A percentile compares a stretch with the other conserved stretches of the same genome.
Evolutionary conservation across 1,140 invertebrate genomes (phyloP).

Genomic region (Zophobas atratus): DNA sequence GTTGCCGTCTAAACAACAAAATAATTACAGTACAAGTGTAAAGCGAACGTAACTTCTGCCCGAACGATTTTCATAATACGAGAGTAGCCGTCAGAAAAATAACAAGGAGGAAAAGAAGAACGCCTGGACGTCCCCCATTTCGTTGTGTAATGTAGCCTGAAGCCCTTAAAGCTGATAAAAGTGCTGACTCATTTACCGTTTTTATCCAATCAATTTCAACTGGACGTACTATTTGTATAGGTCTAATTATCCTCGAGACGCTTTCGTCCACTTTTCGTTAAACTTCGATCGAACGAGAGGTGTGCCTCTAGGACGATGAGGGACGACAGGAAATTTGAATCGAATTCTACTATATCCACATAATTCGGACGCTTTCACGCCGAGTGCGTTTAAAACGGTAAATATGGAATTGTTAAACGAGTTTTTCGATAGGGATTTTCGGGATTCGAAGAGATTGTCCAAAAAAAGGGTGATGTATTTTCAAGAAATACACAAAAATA

Average conservation of each 20-base stretch:
- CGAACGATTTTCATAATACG: slow-evolving; percentile 15
- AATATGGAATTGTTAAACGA: slow-evolving; percentile 18
- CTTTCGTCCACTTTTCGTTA: slow-evolving; percentile 25
- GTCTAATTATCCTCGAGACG: slow-evolving; percentile 45
- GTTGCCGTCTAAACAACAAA: slow-evolving; percentile 22
- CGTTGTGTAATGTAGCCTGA: slow-evolving; percentile 34
- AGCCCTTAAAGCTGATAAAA: slow-evolving; percentile 39
- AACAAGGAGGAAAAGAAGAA: slow-evolving; percentile 12
- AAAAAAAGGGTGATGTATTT: too few relatives aligned
- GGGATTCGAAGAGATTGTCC: not conserved
- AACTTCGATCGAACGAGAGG: not conserved
- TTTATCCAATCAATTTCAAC: slow-evolving; percentile 43
- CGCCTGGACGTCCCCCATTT: slow-evolving; percentile 30
- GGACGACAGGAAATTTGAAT: slow-evolving; percentile 41
- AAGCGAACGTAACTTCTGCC: slow-evolving; percentile 15
- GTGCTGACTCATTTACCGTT: slow-evolving; percentile 43
- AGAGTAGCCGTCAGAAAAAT: slow-evolving; percentile 22
- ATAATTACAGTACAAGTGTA: slow-evolving; percentile 21
- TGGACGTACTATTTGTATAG: slow-evolving; percentile 48
- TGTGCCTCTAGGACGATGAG: slow-evolving; percentile 19
- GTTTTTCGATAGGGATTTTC: slow-evolving; percentile 21
- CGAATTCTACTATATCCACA: slow-evolving; percentile 32
- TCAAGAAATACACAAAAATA: too few relatives aligned
- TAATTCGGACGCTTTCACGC: slow-evolving; percentile 36
- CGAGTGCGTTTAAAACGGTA: slow-evolving; percentile 20